Evolutionary conservation across 53 echinoderm and acorn worm genomes (phyloP).

Genomic region (Echinometra lucunter): DNA sequence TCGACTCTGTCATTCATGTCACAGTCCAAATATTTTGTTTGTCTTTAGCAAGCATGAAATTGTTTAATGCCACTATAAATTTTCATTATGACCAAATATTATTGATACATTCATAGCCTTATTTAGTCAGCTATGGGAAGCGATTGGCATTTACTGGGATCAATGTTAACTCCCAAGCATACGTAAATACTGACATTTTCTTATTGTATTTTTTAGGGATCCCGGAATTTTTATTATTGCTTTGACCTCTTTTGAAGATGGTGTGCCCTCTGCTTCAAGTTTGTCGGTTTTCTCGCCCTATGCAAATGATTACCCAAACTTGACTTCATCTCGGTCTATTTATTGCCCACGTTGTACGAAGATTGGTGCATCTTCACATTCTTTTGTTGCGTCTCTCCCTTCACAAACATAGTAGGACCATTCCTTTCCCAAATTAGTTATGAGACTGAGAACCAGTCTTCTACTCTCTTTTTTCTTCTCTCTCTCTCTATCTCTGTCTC

Average conservation of each 20-base stretch:
- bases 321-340: conserved; percentile 48
- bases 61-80: not conserved
- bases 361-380: conserved; percentile 31
- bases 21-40: conserved; percentile 20
- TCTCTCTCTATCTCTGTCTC: not conserved
- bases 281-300: conserved; percentile 15
- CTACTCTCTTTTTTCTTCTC: not conserved
- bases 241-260: conserved; percentile 25
- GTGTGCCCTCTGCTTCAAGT: conserved; percentile 11
- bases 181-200: not conserved
- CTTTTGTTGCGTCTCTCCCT: not conserved
- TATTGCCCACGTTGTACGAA: not conserved
- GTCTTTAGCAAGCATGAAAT: not conserved
- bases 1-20: not conserved
- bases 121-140: not conserved
- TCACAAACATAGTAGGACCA: conserved; percentile 11
- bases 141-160: not conserved
- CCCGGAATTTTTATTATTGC: conserved; percentile 38
- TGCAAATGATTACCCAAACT: conserved; percentile 57
- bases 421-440: not conserved
- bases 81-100: conserved; percentile 15
- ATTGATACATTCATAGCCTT: not conserved
- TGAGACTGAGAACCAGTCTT: not conserved
- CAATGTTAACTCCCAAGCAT: not conserved
- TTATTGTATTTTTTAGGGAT: not conserved